Percentiles rank a stretch among this genome's conserved stretches.
These are phyloP conservation scores for Seriola aureovittata DNA, from an alignment of 2,113 vertebrate species.

Conservation along the genomic window DNA sequence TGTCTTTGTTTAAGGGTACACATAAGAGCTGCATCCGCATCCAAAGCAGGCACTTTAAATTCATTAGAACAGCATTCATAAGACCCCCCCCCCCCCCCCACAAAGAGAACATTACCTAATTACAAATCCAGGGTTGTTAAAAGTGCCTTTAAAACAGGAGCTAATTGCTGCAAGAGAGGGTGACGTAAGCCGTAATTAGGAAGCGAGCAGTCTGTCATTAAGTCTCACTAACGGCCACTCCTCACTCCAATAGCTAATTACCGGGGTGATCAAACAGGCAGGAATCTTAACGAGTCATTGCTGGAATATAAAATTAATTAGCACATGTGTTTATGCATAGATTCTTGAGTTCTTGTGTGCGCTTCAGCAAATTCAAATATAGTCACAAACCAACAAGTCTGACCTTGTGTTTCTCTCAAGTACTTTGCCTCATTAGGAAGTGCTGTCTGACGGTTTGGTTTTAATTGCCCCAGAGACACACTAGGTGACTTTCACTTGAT, in stretches of 20 bases:
- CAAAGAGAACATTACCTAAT: constrained; percentile 70
- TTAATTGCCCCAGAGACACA: constrained; percentile 30
- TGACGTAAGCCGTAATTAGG: constrained; percentile 75
- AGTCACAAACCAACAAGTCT: constrained; percentile 20
- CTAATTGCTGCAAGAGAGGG: constrained; percentile 62
- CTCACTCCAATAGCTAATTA: constrained; percentile 66
- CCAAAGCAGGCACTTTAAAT: constrained; percentile 63
- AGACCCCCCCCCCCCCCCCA: constrained; percentile 18
- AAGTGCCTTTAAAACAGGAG: constrained; percentile 71
- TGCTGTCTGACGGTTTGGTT: constrained; percentile 13
- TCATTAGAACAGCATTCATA: constrained; percentile 64
- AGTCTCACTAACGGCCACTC: constrained; percentile 55
- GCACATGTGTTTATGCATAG: constrained; percentile 9
- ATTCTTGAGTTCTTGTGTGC: constrained; percentile 12
- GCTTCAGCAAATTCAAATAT: constrained; percentile 25
- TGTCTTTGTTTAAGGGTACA: constrained; percentile 35
- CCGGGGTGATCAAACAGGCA: constrained; percentile 53
- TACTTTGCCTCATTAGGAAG: constrained; percentile 14
- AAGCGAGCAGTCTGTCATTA: constrained; percentile 64
- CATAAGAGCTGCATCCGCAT: constrained; percentile 39
- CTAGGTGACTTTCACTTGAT: neutral
- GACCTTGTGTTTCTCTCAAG: constrained; percentile 3
- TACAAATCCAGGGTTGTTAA: constrained; percentile 70
- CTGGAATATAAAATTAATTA: constrained; percentile 53
- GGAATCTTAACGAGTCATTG: constrained; percentile 65